A percentile compares a stretch with the other conserved stretches of the same genome.
Evolutionary conservation across 2,797 vertebrate genomes (phyloP).

Genomic region (Cossypha polioptera): DNA sequence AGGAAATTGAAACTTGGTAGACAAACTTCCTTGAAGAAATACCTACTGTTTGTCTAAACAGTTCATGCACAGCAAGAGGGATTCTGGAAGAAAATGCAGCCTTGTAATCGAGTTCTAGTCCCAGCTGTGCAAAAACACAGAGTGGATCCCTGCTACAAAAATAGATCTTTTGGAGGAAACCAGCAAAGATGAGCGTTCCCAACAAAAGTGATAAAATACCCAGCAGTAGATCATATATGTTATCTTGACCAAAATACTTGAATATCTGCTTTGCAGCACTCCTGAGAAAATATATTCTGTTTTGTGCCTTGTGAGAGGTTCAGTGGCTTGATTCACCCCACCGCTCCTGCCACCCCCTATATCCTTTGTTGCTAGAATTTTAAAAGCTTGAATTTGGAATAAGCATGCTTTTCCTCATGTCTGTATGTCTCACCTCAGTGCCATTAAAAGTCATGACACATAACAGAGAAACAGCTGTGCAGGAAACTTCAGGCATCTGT

Average conservation of each 20-base stretch:
- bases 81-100: slow-evolving; percentile 21
- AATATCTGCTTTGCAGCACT: not conserved
- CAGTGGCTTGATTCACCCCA: not conserved
- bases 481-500: slow-evolving; percentile 62
- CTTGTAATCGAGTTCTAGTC: not conserved
- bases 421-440: slow-evolving; percentile 47
- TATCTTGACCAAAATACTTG: not conserved
- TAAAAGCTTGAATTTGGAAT: slow-evolving; percentile 33
- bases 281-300: not conserved
- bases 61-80: slow-evolving; percentile 26
- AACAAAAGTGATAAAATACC: not conserved
- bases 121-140: not conserved
- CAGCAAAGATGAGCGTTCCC: not conserved
- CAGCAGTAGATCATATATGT: not conserved
- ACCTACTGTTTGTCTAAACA: slow-evolving; percentile 17
- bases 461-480: slow-evolving; percentile 57
- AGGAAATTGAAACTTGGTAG: slow-evolving; percentile 25
- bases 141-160: not conserved
- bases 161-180: not conserved
- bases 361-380: slow-evolving; percentile 15
- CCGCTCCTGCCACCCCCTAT: rapidly evolving
- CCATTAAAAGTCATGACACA: slow-evolving; percentile 50
- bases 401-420: slow-evolving; percentile 34
- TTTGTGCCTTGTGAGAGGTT: not conserved
- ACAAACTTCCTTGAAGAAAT: slow-evolving; percentile 21